These are phyloP conservation scores for Epistrophella euchroma DNA, from an alignment of 2,888 invertebrate species.

Conservation along the genomic window DNA sequence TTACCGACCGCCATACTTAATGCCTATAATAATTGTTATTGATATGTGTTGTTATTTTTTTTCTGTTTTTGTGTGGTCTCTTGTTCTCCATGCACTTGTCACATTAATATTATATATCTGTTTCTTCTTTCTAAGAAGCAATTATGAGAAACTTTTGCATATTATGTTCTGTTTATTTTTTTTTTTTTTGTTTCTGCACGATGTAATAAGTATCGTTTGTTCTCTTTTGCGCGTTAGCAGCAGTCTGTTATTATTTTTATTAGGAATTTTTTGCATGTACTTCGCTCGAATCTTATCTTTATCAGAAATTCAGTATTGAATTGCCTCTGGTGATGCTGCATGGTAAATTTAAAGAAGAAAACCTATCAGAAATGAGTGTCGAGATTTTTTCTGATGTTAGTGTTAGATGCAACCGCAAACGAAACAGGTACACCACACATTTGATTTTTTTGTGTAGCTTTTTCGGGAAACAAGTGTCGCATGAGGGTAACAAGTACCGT, in stretches of 20 bases:
- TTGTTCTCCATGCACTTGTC: constrained; percentile 50
- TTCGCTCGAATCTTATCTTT: constrained; percentile 37
- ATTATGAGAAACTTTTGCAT: constrained; percentile 40
- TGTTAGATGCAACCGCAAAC: not conserved
- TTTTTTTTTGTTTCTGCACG: constrained; percentile 31
- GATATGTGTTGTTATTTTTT: constrained; percentile 8
- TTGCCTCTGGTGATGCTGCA: constrained; percentile 28
- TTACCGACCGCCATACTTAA: not conserved
- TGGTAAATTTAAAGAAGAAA: not conserved
- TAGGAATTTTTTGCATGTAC: not conserved
- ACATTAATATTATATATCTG: constrained; percentile 27
- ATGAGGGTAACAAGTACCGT: constrained; percentile 19
- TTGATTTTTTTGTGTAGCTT: not conserved
- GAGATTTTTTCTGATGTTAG: not conserved
- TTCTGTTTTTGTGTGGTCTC: constrained; percentile 25
- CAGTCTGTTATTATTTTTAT: not conserved
- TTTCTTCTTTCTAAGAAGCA: constrained; percentile 15
- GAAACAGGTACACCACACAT: not conserved
- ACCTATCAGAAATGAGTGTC: not conserved
- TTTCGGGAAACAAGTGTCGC: constrained; percentile 57
- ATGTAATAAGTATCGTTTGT: constrained; percentile 59
- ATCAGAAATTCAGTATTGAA: constrained; percentile 25
- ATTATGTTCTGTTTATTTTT: not conserved
- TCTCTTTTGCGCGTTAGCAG: constrained; percentile 45
- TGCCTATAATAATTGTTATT: constrained; percentile 16